A percentile compares a stretch with the other conserved stretches of the same genome.
phyloP scores from a whole-genome alignment of 1,140 invertebrate species.

The Drosophila arizonae region DNA sequence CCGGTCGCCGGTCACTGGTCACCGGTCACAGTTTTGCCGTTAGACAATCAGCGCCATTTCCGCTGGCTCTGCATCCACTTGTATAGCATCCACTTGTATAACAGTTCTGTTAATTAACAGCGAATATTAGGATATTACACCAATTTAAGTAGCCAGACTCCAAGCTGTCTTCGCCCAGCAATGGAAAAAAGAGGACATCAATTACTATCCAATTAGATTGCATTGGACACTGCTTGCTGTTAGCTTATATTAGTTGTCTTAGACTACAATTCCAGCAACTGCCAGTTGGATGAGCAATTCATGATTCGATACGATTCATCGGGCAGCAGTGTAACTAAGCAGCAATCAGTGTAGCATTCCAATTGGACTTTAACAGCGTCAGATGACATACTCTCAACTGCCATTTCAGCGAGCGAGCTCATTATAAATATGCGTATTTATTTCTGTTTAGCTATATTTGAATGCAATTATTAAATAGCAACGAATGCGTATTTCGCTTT shows the following conservation, averaged over 20 bases:
- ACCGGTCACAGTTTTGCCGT: not conserved
- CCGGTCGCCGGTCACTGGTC: constrained; percentile 5
- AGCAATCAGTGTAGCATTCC: too few relatives aligned
- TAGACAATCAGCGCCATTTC: constrained; percentile 8
- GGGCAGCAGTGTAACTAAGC: too few relatives aligned
- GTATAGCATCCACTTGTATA: too few relatives aligned
- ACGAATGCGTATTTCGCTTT: constrained; percentile 2
- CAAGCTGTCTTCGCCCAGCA: too few relatives aligned
- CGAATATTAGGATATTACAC: too few relatives aligned
- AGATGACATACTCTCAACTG: not conserved
- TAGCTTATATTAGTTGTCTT: not conserved
- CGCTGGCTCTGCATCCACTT: not conserved
- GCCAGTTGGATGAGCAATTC: not conserved
- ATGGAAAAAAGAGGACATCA: too few relatives aligned
- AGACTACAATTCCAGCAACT: too few relatives aligned
- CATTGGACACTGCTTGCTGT: not conserved
- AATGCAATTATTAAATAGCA: constrained; percentile 4
- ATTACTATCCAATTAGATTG: too few relatives aligned
- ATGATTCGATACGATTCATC: too few relatives aligned
- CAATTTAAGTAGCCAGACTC: too few relatives aligned
- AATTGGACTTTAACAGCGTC: not conserved
- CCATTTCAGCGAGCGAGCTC: too few relatives aligned
- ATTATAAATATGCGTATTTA: too few relatives aligned
- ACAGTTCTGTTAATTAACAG: not conserved
- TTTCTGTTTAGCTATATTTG: not conserved